These are phyloP conservation scores for Agrochola lota DNA, from an alignment of 2,888 invertebrate genomes.

Conservation along the genomic window DNA sequence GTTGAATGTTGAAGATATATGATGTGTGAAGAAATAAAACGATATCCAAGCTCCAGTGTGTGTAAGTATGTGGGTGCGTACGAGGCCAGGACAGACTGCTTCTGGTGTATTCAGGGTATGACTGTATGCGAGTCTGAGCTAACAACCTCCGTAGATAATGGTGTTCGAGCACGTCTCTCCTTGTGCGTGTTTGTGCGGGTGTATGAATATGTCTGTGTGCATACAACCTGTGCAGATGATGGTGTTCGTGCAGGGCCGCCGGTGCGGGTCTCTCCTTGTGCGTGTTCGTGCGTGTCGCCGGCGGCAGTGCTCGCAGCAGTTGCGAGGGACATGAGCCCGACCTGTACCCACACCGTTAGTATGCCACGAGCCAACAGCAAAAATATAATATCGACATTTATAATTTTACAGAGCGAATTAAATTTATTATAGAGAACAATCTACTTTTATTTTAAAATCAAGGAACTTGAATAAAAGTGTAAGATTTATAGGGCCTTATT, in stretches of 20 bases:
- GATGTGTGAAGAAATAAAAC: background rate
- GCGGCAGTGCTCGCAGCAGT: slow-evolving; percentile 93
- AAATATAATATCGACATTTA: background rate
- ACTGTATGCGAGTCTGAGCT: background rate
- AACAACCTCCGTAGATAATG: slow-evolving; percentile 4
- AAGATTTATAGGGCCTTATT: background rate
- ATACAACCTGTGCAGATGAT: slow-evolving; percentile 60
- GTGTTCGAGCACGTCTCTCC: background rate
- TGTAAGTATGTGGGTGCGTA: no score
- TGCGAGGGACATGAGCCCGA: slow-evolving; percentile 98
- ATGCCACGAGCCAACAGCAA: slow-evolving; percentile 42
- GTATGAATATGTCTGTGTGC: slow-evolving; percentile 13
- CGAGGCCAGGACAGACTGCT: background rate
- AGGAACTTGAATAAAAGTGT: background rate
- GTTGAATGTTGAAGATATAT: background rate
- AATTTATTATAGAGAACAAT: background rate
- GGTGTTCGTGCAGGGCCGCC: slow-evolving; percentile 68
- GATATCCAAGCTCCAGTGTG: background rate
- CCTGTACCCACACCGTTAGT: slow-evolving; percentile 85
- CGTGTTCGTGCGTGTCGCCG: slow-evolving; percentile 84
- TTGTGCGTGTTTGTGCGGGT: slow-evolving; percentile 64
- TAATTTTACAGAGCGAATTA: background rate
- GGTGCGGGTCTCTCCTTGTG: slow-evolving; percentile 77
- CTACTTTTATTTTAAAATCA: background rate
- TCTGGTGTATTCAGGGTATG: background rate